Evolutionary conservation across 2,113 vertebrate genomes (phyloP).

Genomic region (Drymodes brunneopygia): DNA sequence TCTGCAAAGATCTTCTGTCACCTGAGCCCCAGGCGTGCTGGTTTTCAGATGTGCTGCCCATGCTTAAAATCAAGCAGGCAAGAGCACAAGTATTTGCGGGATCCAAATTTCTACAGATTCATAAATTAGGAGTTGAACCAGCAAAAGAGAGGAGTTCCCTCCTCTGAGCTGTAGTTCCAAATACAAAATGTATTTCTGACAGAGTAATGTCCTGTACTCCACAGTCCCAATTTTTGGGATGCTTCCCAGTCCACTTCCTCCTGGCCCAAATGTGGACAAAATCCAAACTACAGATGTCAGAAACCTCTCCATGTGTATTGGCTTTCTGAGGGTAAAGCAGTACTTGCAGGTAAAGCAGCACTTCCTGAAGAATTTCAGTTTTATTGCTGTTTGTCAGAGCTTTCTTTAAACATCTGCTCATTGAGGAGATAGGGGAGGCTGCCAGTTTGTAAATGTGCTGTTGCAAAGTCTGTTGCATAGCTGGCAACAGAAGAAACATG

Average conservation of each 20-base stretch:
- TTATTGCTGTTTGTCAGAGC: fast-evolving
- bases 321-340: not conserved
- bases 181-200: not conserved
- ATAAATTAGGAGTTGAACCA: not conserved
- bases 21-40: not conserved
- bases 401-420: not conserved
- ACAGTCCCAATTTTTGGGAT: not conserved
- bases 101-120: not conserved
- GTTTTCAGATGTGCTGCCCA: not conserved
- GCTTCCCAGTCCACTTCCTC: not conserved
- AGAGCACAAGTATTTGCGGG: not conserved
- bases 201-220: not conserved
- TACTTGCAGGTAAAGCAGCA: not conserved
- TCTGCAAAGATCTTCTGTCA: not conserved
- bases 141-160: not conserved
- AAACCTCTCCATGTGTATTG: not conserved
- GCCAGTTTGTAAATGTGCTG: not conserved
- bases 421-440: not conserved
- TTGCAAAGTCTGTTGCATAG: no score
- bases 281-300: not conserved
- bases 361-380: not conserved
- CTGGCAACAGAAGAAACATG: no score
- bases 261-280: not conserved
- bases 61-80: not conserved
- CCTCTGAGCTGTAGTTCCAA: not conserved